Conservation (phyloP, 2,888 invertebrate genomes). For the Zeuzera pyrina region DNA sequence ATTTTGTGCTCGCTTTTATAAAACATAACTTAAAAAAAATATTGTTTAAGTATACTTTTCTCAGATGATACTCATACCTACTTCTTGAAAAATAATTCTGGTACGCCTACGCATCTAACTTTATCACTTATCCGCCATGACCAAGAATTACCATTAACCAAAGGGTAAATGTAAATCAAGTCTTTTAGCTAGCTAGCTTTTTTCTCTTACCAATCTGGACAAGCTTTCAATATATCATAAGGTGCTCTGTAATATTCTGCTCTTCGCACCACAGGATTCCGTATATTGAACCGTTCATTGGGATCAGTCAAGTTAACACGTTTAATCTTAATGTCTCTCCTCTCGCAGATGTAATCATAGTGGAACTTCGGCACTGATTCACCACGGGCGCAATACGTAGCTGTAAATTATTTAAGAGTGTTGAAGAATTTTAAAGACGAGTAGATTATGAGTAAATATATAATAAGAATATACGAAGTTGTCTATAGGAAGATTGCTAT, state of each 20-base stretch:
- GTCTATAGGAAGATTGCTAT: no score
- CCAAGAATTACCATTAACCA: no score
- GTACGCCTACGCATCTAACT: no score
- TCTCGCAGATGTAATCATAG: constrained; percentile 62
- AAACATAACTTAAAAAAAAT: no score
- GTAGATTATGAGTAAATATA: not conserved
- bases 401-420: constrained; percentile 19
- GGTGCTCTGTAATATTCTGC: constrained; percentile 63
- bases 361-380: constrained; percentile 57
- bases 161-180: no score
- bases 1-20: no score
- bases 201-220: constrained; percentile 62
- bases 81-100: no score
- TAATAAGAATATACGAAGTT: not conserved
- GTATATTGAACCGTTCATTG: constrained; percentile 56
- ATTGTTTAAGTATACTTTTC: no score
- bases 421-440: not conserved
- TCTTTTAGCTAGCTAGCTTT: no score
- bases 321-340: constrained; percentile 55
- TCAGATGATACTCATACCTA: no score
- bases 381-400: constrained; percentile 52
- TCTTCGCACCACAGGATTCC: constrained; percentile 52
- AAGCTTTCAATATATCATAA: constrained; percentile 58
- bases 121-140: no score
- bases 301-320: constrained; percentile 55